These are phyloP conservation scores for Nomada goodeniana DNA, from an alignment of 2,888 invertebrate genomes.

Conservation along the genomic window DNA sequence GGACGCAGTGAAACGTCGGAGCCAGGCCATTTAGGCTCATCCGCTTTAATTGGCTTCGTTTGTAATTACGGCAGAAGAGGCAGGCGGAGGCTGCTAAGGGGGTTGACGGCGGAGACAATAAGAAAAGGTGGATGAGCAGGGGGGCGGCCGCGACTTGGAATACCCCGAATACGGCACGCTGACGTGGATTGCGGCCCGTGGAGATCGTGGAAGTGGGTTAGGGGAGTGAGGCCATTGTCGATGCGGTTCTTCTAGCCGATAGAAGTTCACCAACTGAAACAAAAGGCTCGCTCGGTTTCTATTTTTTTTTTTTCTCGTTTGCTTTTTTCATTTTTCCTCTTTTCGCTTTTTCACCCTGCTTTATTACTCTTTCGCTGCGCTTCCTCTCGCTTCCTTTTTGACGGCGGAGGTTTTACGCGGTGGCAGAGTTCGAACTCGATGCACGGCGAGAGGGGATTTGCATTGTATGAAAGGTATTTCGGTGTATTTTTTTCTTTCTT, in stretches of 20 bases:
- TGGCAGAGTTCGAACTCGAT: too few species aligned
- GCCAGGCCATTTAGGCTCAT: constrained; percentile 69
- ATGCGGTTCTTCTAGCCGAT: constrained; percentile 40
- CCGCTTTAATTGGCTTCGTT: constrained; percentile 73
- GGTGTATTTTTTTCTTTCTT: too few species aligned
- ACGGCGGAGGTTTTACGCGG: too few species aligned
- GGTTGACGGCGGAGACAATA: constrained; percentile 56
- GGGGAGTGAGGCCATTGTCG: constrained; percentile 57
- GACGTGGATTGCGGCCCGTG: constrained; percentile 52
- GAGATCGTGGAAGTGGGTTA: constrained; percentile 63
- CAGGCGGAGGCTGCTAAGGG: constrained; percentile 23
- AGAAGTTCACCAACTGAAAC: constrained; percentile 41
- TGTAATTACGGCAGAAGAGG: constrained; percentile 64
- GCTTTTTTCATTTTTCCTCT: neutral
- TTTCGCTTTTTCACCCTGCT: neutral
- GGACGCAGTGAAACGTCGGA: constrained; percentile 58
- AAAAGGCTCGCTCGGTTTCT: constrained; percentile 25
- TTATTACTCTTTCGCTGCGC: neutral
- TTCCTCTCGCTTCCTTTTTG: too few species aligned
- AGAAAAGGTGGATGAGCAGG: constrained; percentile 40
- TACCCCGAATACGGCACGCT: constrained; percentile 53
- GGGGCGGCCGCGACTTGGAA: constrained; percentile 27
- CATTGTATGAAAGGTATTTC: too few species aligned
- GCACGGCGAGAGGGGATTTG: too few species aligned
- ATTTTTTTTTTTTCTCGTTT: neutral